Evolutionary conservation across 35 echinoderm and acorn worm genomes (phyloP).

Genomic region (Chiridota heheva): DNA sequence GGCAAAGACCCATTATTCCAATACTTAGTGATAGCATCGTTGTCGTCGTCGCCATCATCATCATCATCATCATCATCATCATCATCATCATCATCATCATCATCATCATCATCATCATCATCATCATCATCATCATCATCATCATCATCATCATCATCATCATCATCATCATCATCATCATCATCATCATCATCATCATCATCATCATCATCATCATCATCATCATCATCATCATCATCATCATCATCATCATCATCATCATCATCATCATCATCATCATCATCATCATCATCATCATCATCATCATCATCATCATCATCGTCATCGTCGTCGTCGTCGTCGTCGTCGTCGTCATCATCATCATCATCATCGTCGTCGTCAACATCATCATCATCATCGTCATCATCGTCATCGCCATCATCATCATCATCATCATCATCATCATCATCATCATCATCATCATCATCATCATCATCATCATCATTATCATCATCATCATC

Average conservation of each 20-base stretch:
- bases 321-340: not conserved
- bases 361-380: not conserved
- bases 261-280: not conserved
- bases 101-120: conserved; percentile 8
- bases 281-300: conserved; percentile 7
- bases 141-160: not conserved
- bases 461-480: conserved; percentile 8
- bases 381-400: not conserved
- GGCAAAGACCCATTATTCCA: too few species aligned
- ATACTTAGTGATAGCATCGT: too few species aligned
- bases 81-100: conserved; percentile 9
- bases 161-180: not conserved
- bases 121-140: not conserved
- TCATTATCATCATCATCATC: not conserved
- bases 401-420: not conserved
- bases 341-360: conserved; percentile 2
- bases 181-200: not conserved
- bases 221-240: not conserved
- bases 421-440: conserved; percentile 8
- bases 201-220: conserved; percentile 8
- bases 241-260: not conserved
- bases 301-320: conserved; percentile 3
- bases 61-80: conserved; percentile 8
- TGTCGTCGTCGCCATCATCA: conserved; percentile 2
- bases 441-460: conserved; percentile 9